These are phyloP conservation scores for Hipposideros larvatus DNA, from an alignment of 2,797 vertebrate species.

Conservation along the genomic window DNA sequence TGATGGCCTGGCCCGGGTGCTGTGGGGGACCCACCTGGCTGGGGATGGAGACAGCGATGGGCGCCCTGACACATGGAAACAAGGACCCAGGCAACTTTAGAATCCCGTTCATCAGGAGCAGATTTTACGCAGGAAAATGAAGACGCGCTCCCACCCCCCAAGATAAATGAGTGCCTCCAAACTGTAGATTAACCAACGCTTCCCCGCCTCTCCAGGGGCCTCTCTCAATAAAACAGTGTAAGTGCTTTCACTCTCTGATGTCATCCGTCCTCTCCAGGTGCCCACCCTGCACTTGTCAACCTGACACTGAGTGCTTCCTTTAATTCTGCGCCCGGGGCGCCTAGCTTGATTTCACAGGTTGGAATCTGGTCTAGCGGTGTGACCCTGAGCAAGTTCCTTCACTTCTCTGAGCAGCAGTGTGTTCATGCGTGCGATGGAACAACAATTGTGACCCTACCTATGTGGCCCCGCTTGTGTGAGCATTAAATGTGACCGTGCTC, in stretches of 20 bases:
- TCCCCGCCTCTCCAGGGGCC: background rate
- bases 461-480: background rate
- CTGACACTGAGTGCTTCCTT: background rate
- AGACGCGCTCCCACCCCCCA: background rate
- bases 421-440: background rate
- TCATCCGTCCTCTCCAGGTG: background rate
- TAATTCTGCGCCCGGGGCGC: background rate
- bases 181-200: background rate
- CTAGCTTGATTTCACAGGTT: fast-evolving
- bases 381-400: background rate
- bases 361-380: background rate
- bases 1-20: background rate
- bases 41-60: fast-evolving
- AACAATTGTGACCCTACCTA: fast-evolving
- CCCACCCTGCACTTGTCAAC: background rate
- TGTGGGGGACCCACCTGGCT: background rate
- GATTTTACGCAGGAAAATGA: conserved; percentile 63
- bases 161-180: conserved; percentile 11
- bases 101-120: too few species aligned
- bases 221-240: too few species aligned
- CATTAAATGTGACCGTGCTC: fast-evolving
- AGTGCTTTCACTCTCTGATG: fast-evolving
- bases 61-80: background rate
- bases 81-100: background rate
- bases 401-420: background rate